phyloP scores from a whole-genome alignment of 1,140 invertebrate genomes.

The Mercenaria mercenaria region DNA sequence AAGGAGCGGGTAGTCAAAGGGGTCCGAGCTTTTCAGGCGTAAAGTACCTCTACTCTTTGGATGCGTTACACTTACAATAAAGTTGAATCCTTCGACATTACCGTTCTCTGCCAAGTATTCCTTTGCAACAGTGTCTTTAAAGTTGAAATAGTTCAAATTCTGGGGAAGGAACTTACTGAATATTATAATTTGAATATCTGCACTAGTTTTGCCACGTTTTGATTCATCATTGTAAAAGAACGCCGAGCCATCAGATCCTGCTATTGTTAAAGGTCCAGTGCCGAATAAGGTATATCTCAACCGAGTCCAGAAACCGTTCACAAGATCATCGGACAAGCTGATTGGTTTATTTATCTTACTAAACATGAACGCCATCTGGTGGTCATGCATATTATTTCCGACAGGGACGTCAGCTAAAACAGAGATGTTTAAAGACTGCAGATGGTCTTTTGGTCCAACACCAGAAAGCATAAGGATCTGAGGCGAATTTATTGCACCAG shows the following conservation, averaged over 20 bases:
- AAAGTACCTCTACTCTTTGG: conserved; percentile 79
- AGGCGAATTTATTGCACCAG: conserved; percentile 94
- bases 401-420: conserved; percentile 38
- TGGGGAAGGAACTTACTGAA: not conserved
- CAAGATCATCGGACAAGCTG: not conserved
- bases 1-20: conserved; percentile 92
- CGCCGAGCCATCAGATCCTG: conserved; percentile 29
- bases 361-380: conserved; percentile 11
- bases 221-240: conserved; percentile 31
- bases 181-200: conserved; percentile 34
- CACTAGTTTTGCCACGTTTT: not conserved
- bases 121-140: conserved; percentile 14
- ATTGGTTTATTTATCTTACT: conserved; percentile 21
- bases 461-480: conserved; percentile 96
- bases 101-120: not conserved
- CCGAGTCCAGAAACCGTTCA: conserved; percentile 8
- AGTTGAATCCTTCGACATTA: conserved; percentile 13
- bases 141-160: not conserved
- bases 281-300: conserved; percentile 35
- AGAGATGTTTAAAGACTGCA: conserved; percentile 25
- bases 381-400: conserved; percentile 30
- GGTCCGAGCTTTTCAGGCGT: conserved; percentile 88
- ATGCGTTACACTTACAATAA: conserved; percentile 38
- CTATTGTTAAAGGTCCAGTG: not conserved
- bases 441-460: conserved; percentile 89